A percentile compares a stretch with the other conserved stretches of the same genome.
These are phyloP conservation scores for Heliornis fulica DNA, from an alignment of 2,113 vertebrate genomes.

Conservation along the genomic window DNA sequence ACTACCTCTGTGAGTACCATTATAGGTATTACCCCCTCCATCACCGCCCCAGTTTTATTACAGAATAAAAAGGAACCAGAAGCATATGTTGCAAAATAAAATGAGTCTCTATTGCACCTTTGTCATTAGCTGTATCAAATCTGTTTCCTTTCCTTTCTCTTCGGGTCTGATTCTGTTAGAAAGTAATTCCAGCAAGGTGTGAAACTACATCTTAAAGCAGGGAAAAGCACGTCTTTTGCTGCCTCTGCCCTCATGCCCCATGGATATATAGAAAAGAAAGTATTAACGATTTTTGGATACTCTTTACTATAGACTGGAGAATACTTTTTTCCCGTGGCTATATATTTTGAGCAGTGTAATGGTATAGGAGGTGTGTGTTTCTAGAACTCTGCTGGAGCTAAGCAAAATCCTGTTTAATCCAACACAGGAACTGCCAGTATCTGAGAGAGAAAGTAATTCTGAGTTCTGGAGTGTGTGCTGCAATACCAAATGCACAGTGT, in stretches of 20 bases:
- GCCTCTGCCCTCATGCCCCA: not conserved
- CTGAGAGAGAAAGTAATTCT: not conserved
- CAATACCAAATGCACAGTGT: not conserved
- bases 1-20: not conserved
- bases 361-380: not conserved
- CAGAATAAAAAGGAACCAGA: not conserved
- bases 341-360: not conserved
- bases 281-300: not conserved
- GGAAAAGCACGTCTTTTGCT: not conserved
- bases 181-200: not conserved
- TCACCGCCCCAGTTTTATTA: not conserved
- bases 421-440: not conserved
- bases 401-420: not conserved
- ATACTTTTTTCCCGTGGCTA: not conserved
- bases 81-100: not conserved
- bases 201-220: not conserved
- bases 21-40: not conserved
- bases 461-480: not conserved
- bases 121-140: not conserved
- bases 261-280: not conserved
- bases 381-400: not conserved
- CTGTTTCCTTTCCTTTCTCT: not conserved
- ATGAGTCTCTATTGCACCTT: not conserved
- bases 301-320: not conserved
- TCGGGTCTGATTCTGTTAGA: not conserved